Evolutionary conservation across 53 echinoderm and acorn worm genomes (phyloP).

Genomic region (Pentamera pediparva): DNA sequence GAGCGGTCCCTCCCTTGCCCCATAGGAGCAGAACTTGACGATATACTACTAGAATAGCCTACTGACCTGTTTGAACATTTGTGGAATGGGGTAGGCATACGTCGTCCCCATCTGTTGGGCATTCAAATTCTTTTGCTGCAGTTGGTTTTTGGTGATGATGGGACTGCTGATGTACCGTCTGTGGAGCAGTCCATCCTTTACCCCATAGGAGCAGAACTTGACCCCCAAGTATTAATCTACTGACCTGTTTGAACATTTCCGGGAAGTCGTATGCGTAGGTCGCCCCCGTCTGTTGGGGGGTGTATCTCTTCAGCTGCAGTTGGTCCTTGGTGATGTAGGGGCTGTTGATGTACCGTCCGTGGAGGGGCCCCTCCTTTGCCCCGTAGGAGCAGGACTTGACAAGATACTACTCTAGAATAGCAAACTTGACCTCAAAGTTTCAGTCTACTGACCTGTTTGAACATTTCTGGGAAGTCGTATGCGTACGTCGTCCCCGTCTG

Average conservation of each 20-base stretch:
- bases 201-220: slow-evolving; percentile 67
- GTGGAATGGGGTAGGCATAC: slow-evolving; percentile 92
- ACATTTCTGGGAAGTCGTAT: slow-evolving; percentile 97
- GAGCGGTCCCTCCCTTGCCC: slow-evolving; percentile 69
- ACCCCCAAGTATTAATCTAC: background rate
- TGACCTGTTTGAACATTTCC: slow-evolving; percentile 86
- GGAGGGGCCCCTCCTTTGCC: background rate
- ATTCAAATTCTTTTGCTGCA: slow-evolving; percentile 85
- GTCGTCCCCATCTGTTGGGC: slow-evolving; percentile 79
- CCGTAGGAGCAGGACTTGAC: background rate
- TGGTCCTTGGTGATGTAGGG: slow-evolving; percentile 98
- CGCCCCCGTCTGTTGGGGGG: slow-evolving; percentile 70
- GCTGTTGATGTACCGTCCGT: slow-evolving; percentile 49
- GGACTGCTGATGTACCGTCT: slow-evolving; percentile 74
- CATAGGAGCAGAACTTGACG: slow-evolving; percentile 85
- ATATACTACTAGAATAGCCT: no score
- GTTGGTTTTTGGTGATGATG: slow-evolving; percentile 93
- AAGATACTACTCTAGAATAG: background rate
- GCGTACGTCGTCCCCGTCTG: slow-evolving; percentile 80
- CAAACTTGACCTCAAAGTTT: background rate
- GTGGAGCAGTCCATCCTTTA: slow-evolving; percentile 73
- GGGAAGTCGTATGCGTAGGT: slow-evolving; percentile 98
- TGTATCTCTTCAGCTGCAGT: slow-evolving; percentile 89
- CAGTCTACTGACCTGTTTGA: slow-evolving; percentile 56
- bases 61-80: slow-evolving; percentile 84